These are phyloP conservation scores for Ladona fulva DNA, from an alignment of 1,140 invertebrate species.

Conservation along the genomic window DNA sequence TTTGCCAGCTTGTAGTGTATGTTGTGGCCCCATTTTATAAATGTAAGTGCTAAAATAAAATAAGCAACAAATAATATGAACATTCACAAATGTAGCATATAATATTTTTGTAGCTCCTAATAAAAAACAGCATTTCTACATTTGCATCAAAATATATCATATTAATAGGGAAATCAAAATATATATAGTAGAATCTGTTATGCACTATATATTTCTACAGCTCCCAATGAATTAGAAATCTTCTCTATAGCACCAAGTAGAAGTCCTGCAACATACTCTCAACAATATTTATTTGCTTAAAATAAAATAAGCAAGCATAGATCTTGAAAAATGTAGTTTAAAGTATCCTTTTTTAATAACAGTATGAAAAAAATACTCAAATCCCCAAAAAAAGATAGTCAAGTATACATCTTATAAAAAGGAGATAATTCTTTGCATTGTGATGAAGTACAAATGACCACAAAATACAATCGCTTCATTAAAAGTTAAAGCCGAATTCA, in stretches of 20 bases:
- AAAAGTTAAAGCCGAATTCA: constrained; percentile 7
- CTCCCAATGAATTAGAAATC: constrained; percentile 1
- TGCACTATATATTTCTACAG: background rate
- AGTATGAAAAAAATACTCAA: constrained; percentile 1
- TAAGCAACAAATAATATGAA: constrained; percentile 10
- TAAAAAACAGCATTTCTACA: background rate
- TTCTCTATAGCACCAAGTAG: constrained; percentile 1
- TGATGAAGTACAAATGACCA: constrained; percentile 4
- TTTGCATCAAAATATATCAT: constrained; percentile 7
- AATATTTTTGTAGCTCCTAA: constrained; percentile 4
- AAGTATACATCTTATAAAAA: background rate
- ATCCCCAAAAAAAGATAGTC: background rate
- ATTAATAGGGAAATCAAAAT: constrained; percentile 4
- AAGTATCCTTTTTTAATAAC: background rate
- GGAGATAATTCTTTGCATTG: constrained; percentile 9
- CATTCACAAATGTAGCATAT: constrained; percentile 10
- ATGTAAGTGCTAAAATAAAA: constrained; percentile 7
- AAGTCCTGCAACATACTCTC: constrained; percentile 8
- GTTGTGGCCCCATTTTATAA: background rate
- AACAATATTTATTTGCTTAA: constrained; percentile 11
- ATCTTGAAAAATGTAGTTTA: constrained; percentile 1
- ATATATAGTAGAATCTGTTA: background rate
- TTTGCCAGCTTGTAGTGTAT: background rate
- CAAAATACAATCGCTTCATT: constrained; percentile 1
- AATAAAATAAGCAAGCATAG: constrained; percentile 7